Base-by-base conservation (phyloP, 2,797 vertebrate genomes). In the Clarias laeviceps region DNA sequence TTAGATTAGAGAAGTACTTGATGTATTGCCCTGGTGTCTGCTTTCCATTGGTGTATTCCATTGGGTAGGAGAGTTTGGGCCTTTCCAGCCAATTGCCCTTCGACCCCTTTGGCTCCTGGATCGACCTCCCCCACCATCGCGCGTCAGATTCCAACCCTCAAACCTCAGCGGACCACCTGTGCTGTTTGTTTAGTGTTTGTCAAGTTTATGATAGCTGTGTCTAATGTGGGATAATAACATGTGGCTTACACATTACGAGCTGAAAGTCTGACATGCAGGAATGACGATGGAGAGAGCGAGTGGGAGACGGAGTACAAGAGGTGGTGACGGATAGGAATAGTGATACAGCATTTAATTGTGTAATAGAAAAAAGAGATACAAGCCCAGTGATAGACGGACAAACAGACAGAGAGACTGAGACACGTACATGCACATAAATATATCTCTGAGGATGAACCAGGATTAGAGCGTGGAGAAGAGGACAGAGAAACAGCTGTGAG, bases 131-230 rank as follows among this genome's bases (percentile, higher is more conserved):
- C 80, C 80, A 40, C 82, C 45, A 83, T 69, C 83, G 20, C 27
- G 29, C 32, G 29, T 84, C 72, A 84, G 82, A 84, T 84, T 83
- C 82, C 82, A 77, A 2, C 29, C 59, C 40, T 54, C 90, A 62
- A 73, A 29, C 83, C 70, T 88, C 87, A 82, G 15, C 89, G 6
- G 91, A 87, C 92, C 92, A 94, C 93, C 94, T 94, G 93, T 82
- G 84, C 91, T 91, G 89, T 93, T 93, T 94, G 91, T 92, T 94
- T 93, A 92, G 91, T 93, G 91, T 93, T 93, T 92, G 90, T 93
- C 92, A 94, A 93, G 92, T 94, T 95, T 94, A 93, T 91, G 93
- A 93, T 91, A 88, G 90, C 90, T 57, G 5, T 89, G 88, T 93
- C 92, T 92, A 92, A 94, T 92, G 91, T 82, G 88, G 18, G 86